A percentile compares a stretch with the other conserved stretches of the same genome.
These are phyloP conservation scores for Python bivittatus DNA, from an alignment of 2,113 vertebrate species.

Conservation along the genomic window DNA sequence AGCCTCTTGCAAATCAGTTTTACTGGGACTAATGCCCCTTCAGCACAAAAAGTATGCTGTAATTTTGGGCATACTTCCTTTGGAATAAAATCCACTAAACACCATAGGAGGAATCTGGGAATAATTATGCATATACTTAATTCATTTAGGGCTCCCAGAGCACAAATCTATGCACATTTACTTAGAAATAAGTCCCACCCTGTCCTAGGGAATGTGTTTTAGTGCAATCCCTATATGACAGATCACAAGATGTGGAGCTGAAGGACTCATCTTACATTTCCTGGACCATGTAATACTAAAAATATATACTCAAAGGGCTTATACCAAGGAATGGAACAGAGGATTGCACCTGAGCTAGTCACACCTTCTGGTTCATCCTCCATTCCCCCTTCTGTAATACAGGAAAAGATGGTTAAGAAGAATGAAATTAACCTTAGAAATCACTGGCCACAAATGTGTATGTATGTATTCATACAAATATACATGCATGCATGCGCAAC, in stretches of 20 bases:
- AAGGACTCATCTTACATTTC: neutral
- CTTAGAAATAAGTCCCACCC: neutral
- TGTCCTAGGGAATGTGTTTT: neutral
- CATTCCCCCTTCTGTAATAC: slow-evolving; percentile 2
- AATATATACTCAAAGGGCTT: neutral
- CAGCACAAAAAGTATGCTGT: neutral
- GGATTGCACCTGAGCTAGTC: neutral
- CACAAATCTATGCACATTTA: neutral
- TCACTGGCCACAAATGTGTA: neutral
- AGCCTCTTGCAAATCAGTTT: neutral
- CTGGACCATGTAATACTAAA: no score
- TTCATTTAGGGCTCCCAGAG: neutral
- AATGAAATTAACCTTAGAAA: neutral
- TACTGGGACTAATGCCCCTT: neutral
- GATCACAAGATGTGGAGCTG: neutral
- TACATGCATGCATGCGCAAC: neutral
- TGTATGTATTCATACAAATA: neutral
- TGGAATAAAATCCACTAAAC: neutral
- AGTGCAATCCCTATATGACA: neutral
- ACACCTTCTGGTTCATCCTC: neutral
- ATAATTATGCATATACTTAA: neutral
- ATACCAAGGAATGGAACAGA: neutral
- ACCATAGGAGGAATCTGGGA: neutral
- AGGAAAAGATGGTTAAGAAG: neutral
- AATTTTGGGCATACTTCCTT: neutral